A percentile compares a stretch with the other conserved stretches of the same genome.
phyloP scores from a whole-genome alignment of 2,888 invertebrate genomes.

The Chouioia cunea region DNA sequence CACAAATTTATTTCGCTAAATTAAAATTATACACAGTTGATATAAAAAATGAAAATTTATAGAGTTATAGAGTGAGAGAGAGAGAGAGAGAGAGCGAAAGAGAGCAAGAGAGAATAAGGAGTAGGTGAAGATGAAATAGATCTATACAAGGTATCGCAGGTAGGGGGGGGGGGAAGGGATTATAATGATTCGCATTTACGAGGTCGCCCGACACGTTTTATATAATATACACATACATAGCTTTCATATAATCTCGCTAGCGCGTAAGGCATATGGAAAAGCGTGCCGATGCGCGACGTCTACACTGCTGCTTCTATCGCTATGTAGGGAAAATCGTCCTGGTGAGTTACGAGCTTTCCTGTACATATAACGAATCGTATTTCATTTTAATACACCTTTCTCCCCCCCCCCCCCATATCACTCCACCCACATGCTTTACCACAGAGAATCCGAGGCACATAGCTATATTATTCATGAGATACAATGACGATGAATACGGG shows the following conservation, averaged over 20 bases:
- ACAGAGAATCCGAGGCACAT: too few relatives aligned
- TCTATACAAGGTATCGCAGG: conserved; percentile 41
- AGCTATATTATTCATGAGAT: too few relatives aligned
- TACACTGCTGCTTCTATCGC: not conserved
- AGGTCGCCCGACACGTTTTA: too few relatives aligned
- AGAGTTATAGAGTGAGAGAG: conserved; percentile 7
- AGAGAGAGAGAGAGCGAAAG: not conserved
- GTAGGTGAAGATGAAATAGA: conserved; percentile 51
- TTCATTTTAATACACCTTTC: conserved; percentile 33
- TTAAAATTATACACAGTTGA: too few relatives aligned
- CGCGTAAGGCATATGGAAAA: conserved; percentile 19
- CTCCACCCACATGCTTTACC: too few relatives aligned
- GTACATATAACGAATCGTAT: conserved; percentile 22
- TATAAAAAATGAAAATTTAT: not conserved
- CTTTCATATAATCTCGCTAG: conserved; percentile 13
- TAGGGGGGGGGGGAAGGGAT: conserved; percentile 33
- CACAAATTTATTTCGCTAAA: too few relatives aligned
- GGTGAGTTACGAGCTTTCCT: conserved; percentile 30
- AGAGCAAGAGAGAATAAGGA: conserved; percentile 51
- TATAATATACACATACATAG: too few relatives aligned
- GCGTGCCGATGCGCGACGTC: conserved; percentile 16
- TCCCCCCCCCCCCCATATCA: not conserved
- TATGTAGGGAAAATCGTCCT: conserved; percentile 28
- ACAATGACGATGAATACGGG: too few relatives aligned
- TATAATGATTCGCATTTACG: conserved; percentile 56